phyloP scores from a whole-genome alignment of 2,888 invertebrate species.

The Himalopsyche tibetana region DNA sequence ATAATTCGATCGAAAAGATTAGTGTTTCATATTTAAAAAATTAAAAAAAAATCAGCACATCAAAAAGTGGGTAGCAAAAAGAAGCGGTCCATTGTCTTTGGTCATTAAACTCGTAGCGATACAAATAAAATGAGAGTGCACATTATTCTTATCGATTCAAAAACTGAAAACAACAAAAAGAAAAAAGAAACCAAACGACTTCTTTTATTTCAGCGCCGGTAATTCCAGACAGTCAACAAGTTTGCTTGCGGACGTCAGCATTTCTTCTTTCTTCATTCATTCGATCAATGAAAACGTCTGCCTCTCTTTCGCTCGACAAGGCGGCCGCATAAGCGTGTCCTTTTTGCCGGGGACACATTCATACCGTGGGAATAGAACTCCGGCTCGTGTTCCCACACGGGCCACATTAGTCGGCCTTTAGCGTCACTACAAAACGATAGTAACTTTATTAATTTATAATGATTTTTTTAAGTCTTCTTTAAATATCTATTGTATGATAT shows the following conservation, averaged over 20 bases:
- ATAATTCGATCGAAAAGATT: neutral
- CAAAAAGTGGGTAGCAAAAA: neutral
- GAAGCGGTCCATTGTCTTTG: neutral
- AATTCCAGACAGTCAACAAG: constrained; percentile 51
- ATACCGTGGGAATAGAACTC: constrained; percentile 65
- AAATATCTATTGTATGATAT: neutral
- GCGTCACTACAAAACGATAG: neutral
- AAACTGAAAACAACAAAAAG: constrained; percentile 20
- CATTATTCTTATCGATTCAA: constrained; percentile 24
- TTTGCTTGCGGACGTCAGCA: constrained; percentile 43
- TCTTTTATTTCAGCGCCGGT: constrained; percentile 41
- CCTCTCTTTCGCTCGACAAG: constrained; percentile 19
- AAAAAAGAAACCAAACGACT: constrained; percentile 32
- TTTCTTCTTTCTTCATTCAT: constrained; percentile 62
- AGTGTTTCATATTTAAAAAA: neutral
- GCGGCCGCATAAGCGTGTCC: constrained; percentile 34
- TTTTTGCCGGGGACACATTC: constrained; percentile 58
- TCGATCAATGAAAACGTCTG: constrained; percentile 59
- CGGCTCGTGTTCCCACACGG: constrained; percentile 66
- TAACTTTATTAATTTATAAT: neutral
- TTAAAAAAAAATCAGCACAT: neutral
- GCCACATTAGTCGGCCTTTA: constrained; percentile 63
- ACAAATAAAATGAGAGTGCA: constrained; percentile 33
- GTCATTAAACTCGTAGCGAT: constrained; percentile 23
- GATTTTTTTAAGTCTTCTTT: neutral